phyloP scores from a whole-genome alignment of 2,797 vertebrate genomes.

The Melanogrammus aeglefinus region DNA sequence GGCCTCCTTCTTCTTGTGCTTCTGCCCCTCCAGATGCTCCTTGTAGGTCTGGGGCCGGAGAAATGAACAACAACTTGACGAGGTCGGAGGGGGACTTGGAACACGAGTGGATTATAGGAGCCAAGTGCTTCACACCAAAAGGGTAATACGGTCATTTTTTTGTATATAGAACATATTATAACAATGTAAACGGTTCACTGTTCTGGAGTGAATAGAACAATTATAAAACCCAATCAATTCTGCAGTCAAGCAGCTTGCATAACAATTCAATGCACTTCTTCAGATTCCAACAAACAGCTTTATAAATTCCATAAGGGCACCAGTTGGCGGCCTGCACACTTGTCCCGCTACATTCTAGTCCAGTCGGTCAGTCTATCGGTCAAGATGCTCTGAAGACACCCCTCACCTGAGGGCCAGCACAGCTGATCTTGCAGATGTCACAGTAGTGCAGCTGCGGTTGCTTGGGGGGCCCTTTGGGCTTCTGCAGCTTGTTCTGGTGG shows the following conservation, averaged over 20 bases:
- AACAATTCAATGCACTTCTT: no score
- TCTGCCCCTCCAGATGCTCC: conserved; percentile 83
- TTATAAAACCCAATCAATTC: background rate
- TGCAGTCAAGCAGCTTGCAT: background rate
- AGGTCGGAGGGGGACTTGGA: background rate
- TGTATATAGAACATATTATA: background rate
- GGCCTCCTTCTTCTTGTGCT: conserved; percentile 83
- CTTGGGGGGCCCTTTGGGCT: conserved; percentile 74
- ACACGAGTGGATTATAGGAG: background rate
- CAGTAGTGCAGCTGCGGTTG: conserved; percentile 83
- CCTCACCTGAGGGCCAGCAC: conserved; percentile 81
- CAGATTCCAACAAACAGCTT: background rate
- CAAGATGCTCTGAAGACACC: background rate
- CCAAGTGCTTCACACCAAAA: background rate
- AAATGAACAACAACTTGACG: background rate
- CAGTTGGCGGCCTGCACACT: background rate
- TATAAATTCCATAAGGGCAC: background rate
- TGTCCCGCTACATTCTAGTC: background rate
- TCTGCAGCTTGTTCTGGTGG: conserved; percentile 73
- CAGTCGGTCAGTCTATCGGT: background rate
- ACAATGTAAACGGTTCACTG: background rate
- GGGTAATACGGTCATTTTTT: background rate
- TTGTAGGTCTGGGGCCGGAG: conserved; percentile 71
- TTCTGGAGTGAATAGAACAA: background rate
- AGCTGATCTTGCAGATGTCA: conserved; percentile 87